Base-by-base conservation (phyloP, 2,797 vertebrate genomes). In the Anguilla pacifica region DNA sequence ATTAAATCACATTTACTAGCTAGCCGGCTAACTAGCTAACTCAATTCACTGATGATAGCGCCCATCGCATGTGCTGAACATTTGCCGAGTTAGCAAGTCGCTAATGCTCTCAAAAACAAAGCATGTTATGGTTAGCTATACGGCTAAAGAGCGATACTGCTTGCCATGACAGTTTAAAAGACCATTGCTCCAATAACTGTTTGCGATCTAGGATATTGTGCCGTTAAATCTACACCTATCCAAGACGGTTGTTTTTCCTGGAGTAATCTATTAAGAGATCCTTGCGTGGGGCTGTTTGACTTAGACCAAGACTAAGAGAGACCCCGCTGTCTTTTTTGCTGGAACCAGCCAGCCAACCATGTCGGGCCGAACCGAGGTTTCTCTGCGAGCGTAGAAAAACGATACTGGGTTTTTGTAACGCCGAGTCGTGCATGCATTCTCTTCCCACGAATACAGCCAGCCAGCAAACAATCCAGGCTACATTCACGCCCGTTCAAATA, bases 81-180 rank as follows among this genome's bases (percentile, higher is more conserved):
- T 81, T 46, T 49, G 39, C 72, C 35, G 39, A 39, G 72, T 39
- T 35, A 39, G 72, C 35, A 35, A 39, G 35, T 39, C 28, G 77
- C 15, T 81, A 81, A 79, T 79, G 74, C 15, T 17, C 74, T 79
- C 74, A 25, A 79, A 79, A 81, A 81, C 77, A 81, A 46, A 81
- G 77, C 77, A 81, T 81, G 77, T 39, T 77, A 77, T 15, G 72
- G 72, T 39, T 77, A 39, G 31, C 72, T 39, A 19, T 22, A 17
- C 77, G 15, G 43, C 43, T 22, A 81, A 22, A 22, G 17, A 81
- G 35, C 72, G 25, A 81, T 7, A 79, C 25, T 19, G 74, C 31
- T 43, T 17, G 74, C 74, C 22, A 22, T 81, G 17, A 22, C 35
- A 46, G 35, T 77, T 81, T 25, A 81, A 46, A 46, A 25, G 77